Percentiles rank a stretch among this genome's conserved stretches.
These are phyloP conservation scores for Garra rufa DNA, from an alignment of 2,113 vertebrate genomes.

Conservation along the genomic window DNA sequence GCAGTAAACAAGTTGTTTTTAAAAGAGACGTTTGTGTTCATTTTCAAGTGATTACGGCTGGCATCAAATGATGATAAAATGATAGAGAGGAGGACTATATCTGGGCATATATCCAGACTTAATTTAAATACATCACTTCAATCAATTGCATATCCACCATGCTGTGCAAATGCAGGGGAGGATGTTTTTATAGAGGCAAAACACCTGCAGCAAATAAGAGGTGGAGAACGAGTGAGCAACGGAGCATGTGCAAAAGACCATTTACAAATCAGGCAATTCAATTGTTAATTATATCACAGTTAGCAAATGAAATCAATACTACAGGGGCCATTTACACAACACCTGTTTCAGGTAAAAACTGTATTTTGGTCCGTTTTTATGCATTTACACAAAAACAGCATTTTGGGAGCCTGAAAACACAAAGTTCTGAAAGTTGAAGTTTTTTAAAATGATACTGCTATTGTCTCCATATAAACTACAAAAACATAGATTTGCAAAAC, in stretches of 20 bases:
- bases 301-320: background rate
- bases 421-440: background rate
- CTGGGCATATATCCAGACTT: constrained; percentile 9
- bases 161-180: background rate
- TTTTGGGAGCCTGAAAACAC: background rate
- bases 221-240: background rate
- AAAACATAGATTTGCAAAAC: background rate
- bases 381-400: background rate
- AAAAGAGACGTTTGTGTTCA: background rate
- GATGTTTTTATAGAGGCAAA: background rate
- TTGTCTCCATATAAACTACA: background rate
- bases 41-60: background rate
- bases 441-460: background rate
- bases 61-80: background rate
- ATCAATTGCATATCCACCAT: constrained; percentile 2
- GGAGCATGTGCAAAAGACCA: background rate
- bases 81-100: background rate
- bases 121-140: constrained; percentile 1
- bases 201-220: background rate
- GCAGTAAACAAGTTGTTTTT: background rate
- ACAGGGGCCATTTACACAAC: background rate
- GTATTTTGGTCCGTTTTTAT: too few relatives aligned
- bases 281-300: background rate
- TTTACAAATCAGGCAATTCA: background rate
- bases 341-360: background rate